Conservation (phyloP, 2,797 vertebrate genomes). For the Pseudotriccus pelzelni region DNA sequence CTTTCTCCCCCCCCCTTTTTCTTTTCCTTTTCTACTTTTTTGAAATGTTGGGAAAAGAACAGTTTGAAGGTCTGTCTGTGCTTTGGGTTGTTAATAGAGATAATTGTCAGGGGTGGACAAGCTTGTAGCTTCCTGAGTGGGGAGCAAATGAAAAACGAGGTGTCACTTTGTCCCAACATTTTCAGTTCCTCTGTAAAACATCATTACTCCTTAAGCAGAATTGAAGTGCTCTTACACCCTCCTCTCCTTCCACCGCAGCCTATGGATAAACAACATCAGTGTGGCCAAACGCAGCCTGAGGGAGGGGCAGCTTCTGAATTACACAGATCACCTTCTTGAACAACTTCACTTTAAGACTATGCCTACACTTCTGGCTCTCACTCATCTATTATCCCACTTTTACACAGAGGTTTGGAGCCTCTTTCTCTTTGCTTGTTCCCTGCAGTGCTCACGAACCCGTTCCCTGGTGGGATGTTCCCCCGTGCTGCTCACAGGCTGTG, state of each 20-base stretch:
- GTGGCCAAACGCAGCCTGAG: accelerated
- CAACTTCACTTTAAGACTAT: background rate
- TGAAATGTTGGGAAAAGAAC: background rate
- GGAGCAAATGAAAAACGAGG: background rate
- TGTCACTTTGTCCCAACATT: background rate
- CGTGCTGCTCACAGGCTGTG: background rate
- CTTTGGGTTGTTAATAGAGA: background rate
- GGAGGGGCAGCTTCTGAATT: background rate
- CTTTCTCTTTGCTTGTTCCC: background rate
- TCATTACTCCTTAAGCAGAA: background rate
- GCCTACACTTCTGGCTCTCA: accelerated
- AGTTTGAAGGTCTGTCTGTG: background rate
- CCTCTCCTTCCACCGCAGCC: background rate
- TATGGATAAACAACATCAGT: accelerated
- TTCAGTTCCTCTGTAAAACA: background rate
- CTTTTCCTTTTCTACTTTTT: background rate
- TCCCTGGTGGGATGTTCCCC: background rate
- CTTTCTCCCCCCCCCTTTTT: background rate
- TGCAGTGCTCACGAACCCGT: accelerated
- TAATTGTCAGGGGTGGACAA: background rate
- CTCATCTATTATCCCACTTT: accelerated
- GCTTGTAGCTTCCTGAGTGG: background rate
- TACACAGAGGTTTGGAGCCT: accelerated
- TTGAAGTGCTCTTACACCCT: background rate
- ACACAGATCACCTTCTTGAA: background rate